Evolutionary conservation across 2,888 invertebrate species (phyloP), one percentile per base, ranked within the genome.

Genomic region (Nyleta sp.): DNA sequence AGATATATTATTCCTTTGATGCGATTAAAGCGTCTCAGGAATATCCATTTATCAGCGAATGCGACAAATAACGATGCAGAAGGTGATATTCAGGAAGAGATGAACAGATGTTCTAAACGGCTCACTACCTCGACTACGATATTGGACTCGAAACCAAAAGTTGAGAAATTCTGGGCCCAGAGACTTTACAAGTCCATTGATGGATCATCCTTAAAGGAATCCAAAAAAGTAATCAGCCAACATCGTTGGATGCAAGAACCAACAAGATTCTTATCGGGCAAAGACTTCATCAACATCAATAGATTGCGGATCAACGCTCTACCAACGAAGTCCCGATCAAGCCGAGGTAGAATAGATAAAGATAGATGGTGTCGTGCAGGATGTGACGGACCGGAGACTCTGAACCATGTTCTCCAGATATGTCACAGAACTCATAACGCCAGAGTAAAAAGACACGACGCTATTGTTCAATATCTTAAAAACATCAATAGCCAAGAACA

Each of bases 401-500:
- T 85, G 24, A 84, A 85, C 33, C 88, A 88, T 35, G 65, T 85
- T 18, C 80, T 86, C 35, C 89, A 89, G 46, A 71, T 75, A 22
- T 88, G 88, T 72, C 71, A 73, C 20, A 40, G 87, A 18, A 89
- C 89, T 0, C 88, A 90, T 68, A 85, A 84, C 81, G 84, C 82
- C n/a, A 78, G 87, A 2, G 78, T 89, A 0, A 28, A 80, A 15
- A 80, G 35, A n/a, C 35, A 35, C 35, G 35, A 35, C n/a, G 35
- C 35, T 10, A 35, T 35, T 11, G 35, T 35, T 35, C 6, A 35
- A 35, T 35, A 11, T 11, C 4, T 35, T 10, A 5, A 11, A 3
- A 35, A 35, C 2, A 2, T 10, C 8, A 35, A 10, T 2, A 8
- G 11, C 6, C 2, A 11, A 2, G n/a, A 35, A 35, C 2, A 35